Evolutionary conservation across 2,113 vertebrate genomes (phyloP), one percentile per base, ranked within the genome.

Genomic region (Cryptomyrus ogoouensis): DNA sequence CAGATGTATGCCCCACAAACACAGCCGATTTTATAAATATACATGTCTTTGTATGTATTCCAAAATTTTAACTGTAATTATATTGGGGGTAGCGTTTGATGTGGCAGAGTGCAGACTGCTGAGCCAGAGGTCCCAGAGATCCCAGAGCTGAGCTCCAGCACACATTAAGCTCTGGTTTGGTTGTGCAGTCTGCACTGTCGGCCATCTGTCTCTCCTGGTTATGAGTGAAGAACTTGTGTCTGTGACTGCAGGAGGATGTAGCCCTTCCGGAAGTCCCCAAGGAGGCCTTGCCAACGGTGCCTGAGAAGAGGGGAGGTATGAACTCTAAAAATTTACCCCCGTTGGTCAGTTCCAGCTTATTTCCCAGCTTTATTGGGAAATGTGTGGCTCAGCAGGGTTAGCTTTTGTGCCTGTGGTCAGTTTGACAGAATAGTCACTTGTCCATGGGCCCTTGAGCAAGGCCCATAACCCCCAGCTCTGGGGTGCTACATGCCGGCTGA

Each of bases 221-320:
- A 35, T 3, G 49, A 84, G 94, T 0, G 74, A 50, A 89, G 27
- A 47, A 35, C n/a, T 35, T 21, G 15, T 56, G 39, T 87, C 27
- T 87, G 47, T 53, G 15, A 27, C 50, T 62, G 88, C 91, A 96
- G 96, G 98, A 98, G 89, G 94, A 96, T 21, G 9, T 97, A 0
- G 95, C 97, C 92, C 96, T 99, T 89, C 98, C 98, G 0, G 97
- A 98, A 0, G 97, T 98, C 85, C 98, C 98, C 0, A 91, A 94
- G 0, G 97, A 99, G 89, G 92, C 96, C 0, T 96, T 98, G 49
- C 96, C 96, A 1, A 94, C 95, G 0, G 83, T 84, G 83, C 44
- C 83, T 24, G 83, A n/a, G 83, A 46, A 84, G 24, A 84, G 8
- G 7, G 83, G 44, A 24, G 83, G 44, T 47, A 84, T 46, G 83